These are phyloP conservation scores for Ferrisia virgata DNA, from an alignment of 2,888 invertebrate species.

Conservation along the genomic window DNA sequence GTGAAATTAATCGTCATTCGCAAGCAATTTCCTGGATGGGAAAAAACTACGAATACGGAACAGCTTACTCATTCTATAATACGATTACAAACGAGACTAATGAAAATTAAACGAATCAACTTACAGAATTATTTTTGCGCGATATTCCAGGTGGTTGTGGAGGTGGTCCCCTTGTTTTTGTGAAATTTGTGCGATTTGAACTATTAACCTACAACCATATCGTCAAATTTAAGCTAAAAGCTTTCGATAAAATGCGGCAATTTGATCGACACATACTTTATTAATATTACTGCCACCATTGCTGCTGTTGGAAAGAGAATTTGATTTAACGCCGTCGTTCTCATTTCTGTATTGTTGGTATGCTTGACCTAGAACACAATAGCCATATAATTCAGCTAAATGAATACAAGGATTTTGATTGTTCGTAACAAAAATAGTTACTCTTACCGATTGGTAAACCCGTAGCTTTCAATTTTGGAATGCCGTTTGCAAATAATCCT, in stretches of 20 bases:
- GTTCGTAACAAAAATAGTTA: neutral
- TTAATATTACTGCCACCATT: neutral
- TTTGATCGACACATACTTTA: neutral
- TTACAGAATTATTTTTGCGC: constrained; percentile 27
- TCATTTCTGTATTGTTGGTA: constrained; percentile 43
- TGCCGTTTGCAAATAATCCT: constrained; percentile 76
- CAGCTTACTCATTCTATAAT: neutral
- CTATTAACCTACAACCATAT: neutral
- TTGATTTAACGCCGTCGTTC: constrained; percentile 36
- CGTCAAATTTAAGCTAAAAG: neutral
- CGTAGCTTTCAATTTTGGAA: constrained; percentile 75
- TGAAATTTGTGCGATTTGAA: constrained; percentile 8
- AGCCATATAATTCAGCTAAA: neutral
- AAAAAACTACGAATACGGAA: neutral
- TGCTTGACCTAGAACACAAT: constrained; percentile 36
- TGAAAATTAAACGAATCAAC: neutral
- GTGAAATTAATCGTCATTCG: neutral
- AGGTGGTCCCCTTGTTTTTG: constrained; percentile 69
- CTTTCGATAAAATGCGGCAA: neutral
- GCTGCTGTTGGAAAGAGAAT: neutral
- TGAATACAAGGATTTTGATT: neutral
- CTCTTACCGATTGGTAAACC: constrained; percentile 53
- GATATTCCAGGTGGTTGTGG: constrained; percentile 57
- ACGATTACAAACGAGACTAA: neutral
- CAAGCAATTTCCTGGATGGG: neutral